Percentiles rank a stretch among this genome's conserved stretches.
Conservation (phyloP, 1,140 invertebrate species). For the Drosophila leontia region DNA sequence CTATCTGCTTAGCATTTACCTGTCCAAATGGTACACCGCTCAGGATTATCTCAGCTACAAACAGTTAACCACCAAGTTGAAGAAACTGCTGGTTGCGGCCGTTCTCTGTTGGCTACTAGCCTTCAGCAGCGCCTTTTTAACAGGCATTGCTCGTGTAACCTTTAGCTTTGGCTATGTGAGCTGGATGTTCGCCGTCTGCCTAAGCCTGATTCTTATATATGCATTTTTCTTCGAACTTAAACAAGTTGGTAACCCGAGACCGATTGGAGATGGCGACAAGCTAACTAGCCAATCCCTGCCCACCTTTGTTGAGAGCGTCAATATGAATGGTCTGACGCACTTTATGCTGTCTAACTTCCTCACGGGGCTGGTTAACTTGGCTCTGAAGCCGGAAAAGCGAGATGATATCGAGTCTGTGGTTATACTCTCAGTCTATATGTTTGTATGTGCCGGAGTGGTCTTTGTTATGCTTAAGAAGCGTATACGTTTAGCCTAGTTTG, state of each 20-base stretch:
- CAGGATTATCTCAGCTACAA: conserved; percentile 24
- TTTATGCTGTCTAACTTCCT: conserved; percentile 70
- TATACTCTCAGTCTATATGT: conserved; percentile 64
- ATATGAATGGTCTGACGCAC: conserved; percentile 62
- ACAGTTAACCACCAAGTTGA: conserved; percentile 35
- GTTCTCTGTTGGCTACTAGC: conserved; percentile 36
- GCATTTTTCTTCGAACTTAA: conserved; percentile 56
- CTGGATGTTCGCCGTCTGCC: conserved; percentile 40
- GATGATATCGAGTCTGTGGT: conserved; percentile 26
- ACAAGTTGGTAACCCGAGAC: not conserved
- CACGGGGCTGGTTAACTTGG: conserved; percentile 68
- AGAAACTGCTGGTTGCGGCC: conserved; percentile 12
- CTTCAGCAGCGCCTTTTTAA: conserved; percentile 9
- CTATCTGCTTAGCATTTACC: conserved; percentile 90
- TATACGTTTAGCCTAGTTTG: conserved; percentile 63
- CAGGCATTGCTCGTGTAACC: conserved; percentile 61
- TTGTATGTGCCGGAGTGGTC: conserved; percentile 31
- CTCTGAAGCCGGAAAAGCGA: conserved; percentile 37
- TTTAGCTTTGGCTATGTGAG: conserved; percentile 60
- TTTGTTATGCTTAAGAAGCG: conserved; percentile 52
- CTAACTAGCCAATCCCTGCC: conserved; percentile 26
- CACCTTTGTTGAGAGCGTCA: conserved; percentile 52
- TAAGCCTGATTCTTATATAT: conserved; percentile 40
- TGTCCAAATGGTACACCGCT: conserved; percentile 80
- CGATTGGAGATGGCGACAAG: conserved; percentile 4